These are phyloP conservation scores for Alces alces DNA, from an alignment of 2,113 vertebrate genomes.

Conservation along the genomic window DNA sequence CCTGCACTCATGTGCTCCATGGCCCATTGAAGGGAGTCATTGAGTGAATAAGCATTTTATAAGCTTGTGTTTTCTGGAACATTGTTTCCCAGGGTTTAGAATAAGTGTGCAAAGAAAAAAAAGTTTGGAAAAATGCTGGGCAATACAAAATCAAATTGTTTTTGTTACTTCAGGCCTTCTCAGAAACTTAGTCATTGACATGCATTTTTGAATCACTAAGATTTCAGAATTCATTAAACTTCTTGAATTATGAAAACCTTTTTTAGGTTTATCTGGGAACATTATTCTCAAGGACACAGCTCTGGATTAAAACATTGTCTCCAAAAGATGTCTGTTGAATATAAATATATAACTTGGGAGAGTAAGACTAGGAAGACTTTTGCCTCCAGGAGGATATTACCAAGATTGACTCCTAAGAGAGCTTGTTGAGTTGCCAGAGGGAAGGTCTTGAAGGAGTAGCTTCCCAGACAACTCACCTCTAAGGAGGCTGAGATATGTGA, in stretches of 20 bases:
- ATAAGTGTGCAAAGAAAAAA: background rate
- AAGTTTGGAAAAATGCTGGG: background rate
- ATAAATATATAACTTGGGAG: background rate
- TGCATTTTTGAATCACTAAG: background rate
- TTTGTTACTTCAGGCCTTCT: background rate
- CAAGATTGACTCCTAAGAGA: background rate
- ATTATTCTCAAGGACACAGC: background rate
- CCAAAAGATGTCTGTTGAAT: background rate
- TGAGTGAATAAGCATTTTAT: background rate
- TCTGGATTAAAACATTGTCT: background rate
- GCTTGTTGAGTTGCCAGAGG: background rate
- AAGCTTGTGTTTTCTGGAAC: background rate
- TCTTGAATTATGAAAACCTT: background rate
- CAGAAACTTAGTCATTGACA: background rate
- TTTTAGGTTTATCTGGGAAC: background rate
- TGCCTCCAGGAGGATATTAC: background rate
- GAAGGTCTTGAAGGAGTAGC: background rate
- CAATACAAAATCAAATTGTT: background rate
- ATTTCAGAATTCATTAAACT: background rate
- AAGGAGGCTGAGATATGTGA: background rate
- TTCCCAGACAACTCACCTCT: background rate
- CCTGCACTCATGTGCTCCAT: background rate
- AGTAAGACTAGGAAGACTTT: background rate
- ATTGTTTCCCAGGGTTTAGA: background rate
- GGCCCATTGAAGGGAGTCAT: background rate